Base-by-base conservation (phyloP, 2,797 vertebrate genomes). In the Enteromius viviparus region DNA sequence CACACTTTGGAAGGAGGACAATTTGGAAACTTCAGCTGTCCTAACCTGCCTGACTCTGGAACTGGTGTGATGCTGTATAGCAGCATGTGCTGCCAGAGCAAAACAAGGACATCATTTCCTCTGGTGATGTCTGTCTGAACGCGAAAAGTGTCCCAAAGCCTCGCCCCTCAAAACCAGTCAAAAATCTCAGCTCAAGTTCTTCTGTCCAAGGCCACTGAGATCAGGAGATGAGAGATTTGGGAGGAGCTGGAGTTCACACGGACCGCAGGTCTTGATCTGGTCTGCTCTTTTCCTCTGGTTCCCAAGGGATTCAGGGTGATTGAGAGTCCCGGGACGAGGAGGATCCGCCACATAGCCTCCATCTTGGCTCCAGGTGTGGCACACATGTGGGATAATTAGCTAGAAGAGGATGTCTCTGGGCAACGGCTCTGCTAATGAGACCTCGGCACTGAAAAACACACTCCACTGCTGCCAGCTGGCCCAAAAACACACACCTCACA, bases 361-460 rank as follows among this genome's bases (percentile, higher is more conserved):
- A 75, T 88, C 87, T 87, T 89, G 87, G 65, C 86, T 89, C 92
- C 94, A 95, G 93, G 92, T 94, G 94, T 91, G 85, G 26, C 70
- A 86, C 93, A 94, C 89, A 92, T 94, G 94, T 92, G 32, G 78
- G 81, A 83, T 90, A 92, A 93, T 93, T 92, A 93, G 88, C 84
- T 88, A 89, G 88, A 92, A 93, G 84, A 86, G 86, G 80, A 47
- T 87, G 83, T 86, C 80, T 86, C 81, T 34, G 84, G 84, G 91
- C 88, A 87, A 90, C 83, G 78, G 84, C 76, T n/a, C 19, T 82
- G 49, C 87, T 94, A 94, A 95, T 91, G 91, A 94, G 91, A 84
- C 85, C 88, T 88, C 83, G 0, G 76, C 87, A 92, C 89, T 80
- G 86, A 90, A 93, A 92, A 87, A 91, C 87, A 87, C 90, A 89